phyloP scores from a whole-genome alignment of 2,797 vertebrate genomes.

The Numenius phaeopus region DNA sequence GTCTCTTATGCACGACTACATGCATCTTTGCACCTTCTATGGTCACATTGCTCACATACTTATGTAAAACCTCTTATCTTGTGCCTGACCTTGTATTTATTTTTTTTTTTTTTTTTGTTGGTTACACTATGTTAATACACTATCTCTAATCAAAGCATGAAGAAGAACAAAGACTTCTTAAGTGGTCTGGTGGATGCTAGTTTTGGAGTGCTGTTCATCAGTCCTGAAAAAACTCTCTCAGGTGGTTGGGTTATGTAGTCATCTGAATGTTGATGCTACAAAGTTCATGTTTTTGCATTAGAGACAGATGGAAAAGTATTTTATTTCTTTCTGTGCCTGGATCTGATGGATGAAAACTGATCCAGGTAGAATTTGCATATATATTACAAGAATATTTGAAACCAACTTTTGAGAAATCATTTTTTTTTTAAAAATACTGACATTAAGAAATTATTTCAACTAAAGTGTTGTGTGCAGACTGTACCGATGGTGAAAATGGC shows the following conservation, averaged over 20 bases:
- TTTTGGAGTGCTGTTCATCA: background rate
- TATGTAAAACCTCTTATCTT: background rate
- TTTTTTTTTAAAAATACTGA: background rate
- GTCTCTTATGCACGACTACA: background rate
- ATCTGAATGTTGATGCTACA: background rate
- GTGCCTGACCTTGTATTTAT: background rate
- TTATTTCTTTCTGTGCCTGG: background rate
- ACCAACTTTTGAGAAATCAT: background rate
- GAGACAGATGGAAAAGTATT: background rate
- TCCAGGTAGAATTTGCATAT: background rate
- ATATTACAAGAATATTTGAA: background rate
- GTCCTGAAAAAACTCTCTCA: background rate
- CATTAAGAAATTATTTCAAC: background rate
- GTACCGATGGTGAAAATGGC: background rate
- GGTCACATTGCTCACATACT: background rate
- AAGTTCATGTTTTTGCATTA: background rate
- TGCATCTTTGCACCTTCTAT: background rate
- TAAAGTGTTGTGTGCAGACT: background rate
- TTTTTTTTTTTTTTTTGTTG: background rate
- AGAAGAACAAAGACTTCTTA: background rate
- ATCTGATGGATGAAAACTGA: background rate
- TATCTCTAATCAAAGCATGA: background rate
- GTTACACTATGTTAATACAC: background rate
- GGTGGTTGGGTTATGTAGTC: background rate
- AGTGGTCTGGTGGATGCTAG: background rate